These are phyloP conservation scores for Riparia riparia DNA, from an alignment of 2,113 vertebrate genomes.

Conservation along the genomic window DNA sequence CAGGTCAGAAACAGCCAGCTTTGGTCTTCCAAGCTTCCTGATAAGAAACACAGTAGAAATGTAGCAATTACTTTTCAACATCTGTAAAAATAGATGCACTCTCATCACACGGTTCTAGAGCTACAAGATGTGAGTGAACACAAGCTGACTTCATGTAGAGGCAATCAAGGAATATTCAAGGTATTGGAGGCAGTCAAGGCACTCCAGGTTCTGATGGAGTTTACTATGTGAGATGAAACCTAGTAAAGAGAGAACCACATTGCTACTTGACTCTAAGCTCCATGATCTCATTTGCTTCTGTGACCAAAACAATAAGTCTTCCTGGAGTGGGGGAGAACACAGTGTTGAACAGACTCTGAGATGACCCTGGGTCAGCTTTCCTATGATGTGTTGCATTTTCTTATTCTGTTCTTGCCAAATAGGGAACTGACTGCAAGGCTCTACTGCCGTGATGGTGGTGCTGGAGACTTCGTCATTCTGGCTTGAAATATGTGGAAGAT, in stretches of 20 bases:
- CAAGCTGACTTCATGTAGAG: neutral
- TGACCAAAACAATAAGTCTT: neutral
- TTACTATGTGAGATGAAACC: neutral
- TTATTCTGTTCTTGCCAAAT: neutral
- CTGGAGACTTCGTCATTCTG: neutral
- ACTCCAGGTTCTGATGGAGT: neutral
- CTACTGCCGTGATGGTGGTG: neutral
- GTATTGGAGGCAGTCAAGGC: too few relatives aligned
- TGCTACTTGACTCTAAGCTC: neutral
- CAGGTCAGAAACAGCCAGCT: neutral
- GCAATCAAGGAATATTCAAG: neutral
- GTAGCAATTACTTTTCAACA: neutral
- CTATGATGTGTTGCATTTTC: neutral
- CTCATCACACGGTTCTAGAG: neutral
- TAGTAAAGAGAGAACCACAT: neutral
- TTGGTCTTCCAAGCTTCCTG: neutral
- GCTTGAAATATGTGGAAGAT: neutral
- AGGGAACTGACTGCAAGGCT: neutral
- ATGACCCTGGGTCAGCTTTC: accelerated
- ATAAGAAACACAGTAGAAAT: neutral
- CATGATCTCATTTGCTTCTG: neutral
- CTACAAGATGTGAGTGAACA: neutral
- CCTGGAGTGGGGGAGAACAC: neutral
- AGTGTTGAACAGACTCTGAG: accelerated
- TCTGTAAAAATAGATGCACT: neutral